These are phyloP conservation scores for Plodia interpunctella DNA, from an alignment of 1,140 invertebrate genomes.

Conservation along the genomic window DNA sequence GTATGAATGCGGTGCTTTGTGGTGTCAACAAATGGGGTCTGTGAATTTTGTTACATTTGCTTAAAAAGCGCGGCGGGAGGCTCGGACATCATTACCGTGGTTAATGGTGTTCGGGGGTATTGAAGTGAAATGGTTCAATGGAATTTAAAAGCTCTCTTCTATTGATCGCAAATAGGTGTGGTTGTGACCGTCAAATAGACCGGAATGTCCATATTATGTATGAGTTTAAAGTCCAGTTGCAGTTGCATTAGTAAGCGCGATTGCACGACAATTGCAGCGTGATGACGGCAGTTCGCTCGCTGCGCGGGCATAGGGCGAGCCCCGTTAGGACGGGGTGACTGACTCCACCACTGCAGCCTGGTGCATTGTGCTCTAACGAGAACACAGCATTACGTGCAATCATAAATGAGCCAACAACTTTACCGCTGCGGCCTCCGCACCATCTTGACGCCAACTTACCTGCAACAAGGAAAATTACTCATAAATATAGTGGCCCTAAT, in stretches of 20 bases:
- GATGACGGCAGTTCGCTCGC: conserved; percentile 57
- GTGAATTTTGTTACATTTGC: conserved; percentile 23
- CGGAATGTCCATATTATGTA: conserved; percentile 42
- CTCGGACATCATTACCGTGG: conserved; percentile 41
- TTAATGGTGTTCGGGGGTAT: conserved; percentile 17
- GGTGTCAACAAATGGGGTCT: conserved; percentile 24
- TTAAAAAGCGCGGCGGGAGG: conserved; percentile 35
- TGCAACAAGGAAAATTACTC: conserved; percentile 43
- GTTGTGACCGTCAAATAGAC: conserved; percentile 8
- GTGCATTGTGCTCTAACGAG: conserved; percentile 75
- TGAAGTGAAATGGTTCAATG: conserved; percentile 9
- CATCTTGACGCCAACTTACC: conserved; percentile 36
- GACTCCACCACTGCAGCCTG: conserved; percentile 69
- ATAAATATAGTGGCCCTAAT: conserved; percentile 6
- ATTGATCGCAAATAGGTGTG: conserved; percentile 23
- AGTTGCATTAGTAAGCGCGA: conserved; percentile 63
- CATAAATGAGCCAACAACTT: conserved; percentile 54
- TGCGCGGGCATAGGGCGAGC: conserved; percentile 64
- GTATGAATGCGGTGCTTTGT: conserved; percentile 28
- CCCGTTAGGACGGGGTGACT: conserved; percentile 73
- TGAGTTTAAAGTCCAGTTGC: conserved; percentile 49
- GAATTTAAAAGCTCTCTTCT: conserved; percentile 11
- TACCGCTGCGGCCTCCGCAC: conserved; percentile 35
- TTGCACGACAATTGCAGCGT: conserved; percentile 63
- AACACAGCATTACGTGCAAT: conserved; percentile 64